phyloP scores from a whole-genome alignment of 2,888 invertebrate species.

The Drosophila formosana region DNA sequence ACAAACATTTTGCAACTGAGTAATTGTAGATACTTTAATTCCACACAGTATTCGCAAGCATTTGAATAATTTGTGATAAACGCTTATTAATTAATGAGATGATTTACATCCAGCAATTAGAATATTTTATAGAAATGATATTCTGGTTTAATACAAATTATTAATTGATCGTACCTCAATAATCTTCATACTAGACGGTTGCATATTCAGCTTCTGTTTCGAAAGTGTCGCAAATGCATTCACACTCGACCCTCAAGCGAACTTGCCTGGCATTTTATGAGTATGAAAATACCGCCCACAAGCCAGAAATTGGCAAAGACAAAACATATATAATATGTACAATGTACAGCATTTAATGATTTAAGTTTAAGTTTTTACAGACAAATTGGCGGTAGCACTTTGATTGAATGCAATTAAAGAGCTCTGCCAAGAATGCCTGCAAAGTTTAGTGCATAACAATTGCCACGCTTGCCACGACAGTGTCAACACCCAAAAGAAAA shows the following conservation, averaged over 20 bases:
- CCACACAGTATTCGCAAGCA: neutral
- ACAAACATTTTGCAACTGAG: neutral
- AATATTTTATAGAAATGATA: neutral
- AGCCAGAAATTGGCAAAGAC: slow-evolving; percentile 12
- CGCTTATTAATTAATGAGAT: neutral
- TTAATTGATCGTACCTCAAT: neutral
- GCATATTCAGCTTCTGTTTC: too few species aligned
- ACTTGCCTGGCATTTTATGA: slow-evolving; percentile 23
- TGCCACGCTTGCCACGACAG: slow-evolving; percentile 5
- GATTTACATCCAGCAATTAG: neutral
- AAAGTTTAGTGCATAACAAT: slow-evolving; percentile 35
- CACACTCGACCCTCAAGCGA: neutral
- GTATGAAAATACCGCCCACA: slow-evolving; percentile 1
- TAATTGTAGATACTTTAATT: slow-evolving; percentile 5
- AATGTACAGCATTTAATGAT: neutral
- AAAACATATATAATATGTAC: neutral
- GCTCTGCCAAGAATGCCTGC: slow-evolving; percentile 23
- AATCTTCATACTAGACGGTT: too few species aligned
- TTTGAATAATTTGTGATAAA: neutral
- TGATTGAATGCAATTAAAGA: slow-evolving; percentile 24
- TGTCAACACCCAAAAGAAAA: neutral
- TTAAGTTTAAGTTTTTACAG: slow-evolving; percentile 5
- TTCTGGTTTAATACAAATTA: neutral
- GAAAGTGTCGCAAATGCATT: neutral
- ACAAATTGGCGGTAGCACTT: slow-evolving; percentile 33